These are phyloP conservation scores for Ectemnius lituratus DNA, from an alignment of 2,888 invertebrate species.

Conservation along the genomic window DNA sequence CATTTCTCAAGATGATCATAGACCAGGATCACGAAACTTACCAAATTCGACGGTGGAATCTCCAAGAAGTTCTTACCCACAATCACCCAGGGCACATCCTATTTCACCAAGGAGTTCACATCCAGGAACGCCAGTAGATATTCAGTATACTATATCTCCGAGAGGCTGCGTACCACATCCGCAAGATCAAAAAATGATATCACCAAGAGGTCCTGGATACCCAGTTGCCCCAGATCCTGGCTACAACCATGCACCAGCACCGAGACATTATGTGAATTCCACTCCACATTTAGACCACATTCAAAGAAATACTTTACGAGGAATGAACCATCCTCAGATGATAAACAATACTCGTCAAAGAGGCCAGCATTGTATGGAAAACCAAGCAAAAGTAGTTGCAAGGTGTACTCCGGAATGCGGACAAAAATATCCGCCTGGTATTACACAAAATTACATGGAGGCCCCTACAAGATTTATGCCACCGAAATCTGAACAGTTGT, in stretches of 20 bases:
- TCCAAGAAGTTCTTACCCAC: constrained; percentile 62
- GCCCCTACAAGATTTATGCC: constrained; percentile 51
- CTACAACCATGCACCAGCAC: constrained; percentile 64
- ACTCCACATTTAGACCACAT: constrained; percentile 59
- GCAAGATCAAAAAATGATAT: constrained; percentile 68
- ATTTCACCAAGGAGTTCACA: constrained; percentile 72
- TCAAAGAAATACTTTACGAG: constrained; percentile 61
- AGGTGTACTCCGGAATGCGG: constrained; percentile 58
- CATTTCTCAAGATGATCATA: constrained; percentile 72
- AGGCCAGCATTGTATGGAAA: constrained; percentile 48
- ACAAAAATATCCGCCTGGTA: constrained; percentile 59
- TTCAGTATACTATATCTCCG: constrained; percentile 64
- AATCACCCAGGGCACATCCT: constrained; percentile 69
- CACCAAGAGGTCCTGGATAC: constrained; percentile 71
- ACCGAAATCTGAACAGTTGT: constrained; percentile 56
- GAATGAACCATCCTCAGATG: constrained; percentile 45
- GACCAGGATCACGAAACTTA: constrained; percentile 70
- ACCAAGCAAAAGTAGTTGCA: constrained; percentile 57
- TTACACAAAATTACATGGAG: constrained; percentile 61
- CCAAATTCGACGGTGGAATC: constrained; percentile 70
- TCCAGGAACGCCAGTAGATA: constrained; percentile 64
- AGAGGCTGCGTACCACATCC: constrained; percentile 63
- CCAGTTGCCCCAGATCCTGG: constrained; percentile 61
- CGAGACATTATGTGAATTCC: constrained; percentile 60
- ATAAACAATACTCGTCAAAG: constrained; percentile 56